Conservation (phyloP, 2,888 invertebrate genomes). For the Hypsopygia costalis region DNA sequence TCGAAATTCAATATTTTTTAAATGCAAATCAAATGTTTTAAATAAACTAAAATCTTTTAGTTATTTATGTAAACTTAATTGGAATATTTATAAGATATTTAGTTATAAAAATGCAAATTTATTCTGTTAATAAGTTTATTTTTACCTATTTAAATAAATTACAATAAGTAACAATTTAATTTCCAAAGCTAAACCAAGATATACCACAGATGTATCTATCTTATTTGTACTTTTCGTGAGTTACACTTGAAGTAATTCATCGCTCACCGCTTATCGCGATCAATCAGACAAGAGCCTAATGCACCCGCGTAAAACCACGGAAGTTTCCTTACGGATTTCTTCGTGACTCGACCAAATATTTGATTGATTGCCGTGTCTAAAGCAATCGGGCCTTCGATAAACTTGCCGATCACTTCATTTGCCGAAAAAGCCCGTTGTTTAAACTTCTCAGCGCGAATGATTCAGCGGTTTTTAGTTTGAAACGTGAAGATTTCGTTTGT, state of each 20-base stretch:
- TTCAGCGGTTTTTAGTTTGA: slow-evolving; percentile 42
- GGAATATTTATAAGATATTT: too few species aligned
- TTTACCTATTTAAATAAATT: too few species aligned
- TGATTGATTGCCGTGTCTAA: slow-evolving; percentile 72
- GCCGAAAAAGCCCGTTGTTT: slow-evolving; percentile 61
- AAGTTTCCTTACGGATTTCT: slow-evolving; percentile 59
- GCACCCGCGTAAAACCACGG: slow-evolving; percentile 6
- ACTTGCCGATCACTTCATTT: slow-evolving; percentile 71
- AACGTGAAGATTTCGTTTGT: neutral
- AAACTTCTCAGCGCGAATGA: slow-evolving; percentile 50
- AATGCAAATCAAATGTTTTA: too few species aligned
- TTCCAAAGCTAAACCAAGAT: too few species aligned
- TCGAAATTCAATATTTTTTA: too few species aligned
- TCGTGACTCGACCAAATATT: slow-evolving; percentile 73
- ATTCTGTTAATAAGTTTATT: too few species aligned
- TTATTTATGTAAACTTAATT: too few species aligned
- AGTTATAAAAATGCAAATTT: too few species aligned
- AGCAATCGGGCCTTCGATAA: slow-evolving; percentile 64
- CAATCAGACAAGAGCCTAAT: neutral
- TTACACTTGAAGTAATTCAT: neutral
- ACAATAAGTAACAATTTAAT: too few species aligned
- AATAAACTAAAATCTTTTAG: too few species aligned
- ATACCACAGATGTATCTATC: too few species aligned
- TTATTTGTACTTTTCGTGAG: too few species aligned
- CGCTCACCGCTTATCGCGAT: neutral